phyloP scores from a whole-genome alignment of 2,888 invertebrate species.

The Leptogaster cylindrica region DNA sequence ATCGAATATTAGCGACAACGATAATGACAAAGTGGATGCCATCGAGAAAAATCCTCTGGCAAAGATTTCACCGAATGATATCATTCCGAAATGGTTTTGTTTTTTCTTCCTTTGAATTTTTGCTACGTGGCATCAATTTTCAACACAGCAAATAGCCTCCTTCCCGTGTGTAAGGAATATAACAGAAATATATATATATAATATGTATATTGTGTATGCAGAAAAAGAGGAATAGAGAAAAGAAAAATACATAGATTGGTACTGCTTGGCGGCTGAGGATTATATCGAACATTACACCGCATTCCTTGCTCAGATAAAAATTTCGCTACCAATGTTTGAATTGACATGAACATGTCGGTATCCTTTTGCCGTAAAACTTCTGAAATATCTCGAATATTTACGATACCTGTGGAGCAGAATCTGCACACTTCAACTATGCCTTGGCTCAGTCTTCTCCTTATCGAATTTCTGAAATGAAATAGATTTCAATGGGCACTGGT shows the following conservation, averaged over 20 bases:
- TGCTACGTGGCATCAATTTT: constrained; percentile 28
- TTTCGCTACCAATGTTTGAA: constrained; percentile 27
- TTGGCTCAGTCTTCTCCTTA: neutral
- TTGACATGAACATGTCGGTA: constrained; percentile 34
- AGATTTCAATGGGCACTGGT: constrained; percentile 3
- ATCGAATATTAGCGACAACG: constrained; percentile 9
- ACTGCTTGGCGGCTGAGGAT: constrained; percentile 11
- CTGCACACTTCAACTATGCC: neutral
- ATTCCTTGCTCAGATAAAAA: constrained; percentile 25
- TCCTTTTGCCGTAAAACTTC: constrained; percentile 26
- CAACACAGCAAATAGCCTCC: too few relatives aligned
- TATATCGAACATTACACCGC: constrained; percentile 25
- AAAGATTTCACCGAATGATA: constrained; percentile 16
- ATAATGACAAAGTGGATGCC: constrained; percentile 26
- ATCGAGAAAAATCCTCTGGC: constrained; percentile 10
- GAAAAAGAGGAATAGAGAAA: neutral
- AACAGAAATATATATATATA: too few relatives aligned
- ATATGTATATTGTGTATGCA: neutral
- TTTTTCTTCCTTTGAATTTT: neutral
- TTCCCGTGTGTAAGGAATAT: neutral
- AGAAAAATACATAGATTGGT: neutral
- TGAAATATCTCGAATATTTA: constrained; percentile 28
- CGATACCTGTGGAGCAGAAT: constrained; percentile 11
- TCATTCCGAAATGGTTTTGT: constrained; percentile 17
- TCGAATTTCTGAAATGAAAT: constrained; percentile 13